Base-by-base conservation (phyloP, 2,113 vertebrate species). In the Colistium nudipinnis region DNA sequence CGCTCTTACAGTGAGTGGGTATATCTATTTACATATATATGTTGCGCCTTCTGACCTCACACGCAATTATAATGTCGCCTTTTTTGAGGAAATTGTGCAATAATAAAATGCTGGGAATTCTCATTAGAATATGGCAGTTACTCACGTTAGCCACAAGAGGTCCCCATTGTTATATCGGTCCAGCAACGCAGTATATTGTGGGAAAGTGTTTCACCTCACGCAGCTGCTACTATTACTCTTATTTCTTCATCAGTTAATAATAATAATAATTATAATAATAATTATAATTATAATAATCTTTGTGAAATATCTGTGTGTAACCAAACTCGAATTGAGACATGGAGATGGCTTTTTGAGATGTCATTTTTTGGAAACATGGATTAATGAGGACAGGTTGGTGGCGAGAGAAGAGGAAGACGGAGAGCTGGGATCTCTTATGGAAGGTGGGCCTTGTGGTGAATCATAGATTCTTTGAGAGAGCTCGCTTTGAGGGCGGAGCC, bases 141-240 rank as follows among this genome's bases (percentile, higher is more conserved):
- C 0, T 27, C 12, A 44, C 19, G 7, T 35, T 39, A 13, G 16
- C 82, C 86, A 79, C 43, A 48, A 84, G 88, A 64, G 74, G 88
- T 77, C 83, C 7, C 24, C 19, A 24, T 70, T 76, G 74, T 22
- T 36, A 3, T 9, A 72, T 44, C 24, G 19, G 67, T 62, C 5
- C 0, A 17, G 30, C n/a, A 4, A 1, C 2, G 9, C 4, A 5
- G 17, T 30, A 10, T 7, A 1, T 16, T 1, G 1, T 25, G 4
- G 43, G 1, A 3, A 25, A 51, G 55, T 20, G n/a, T 33, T 53
- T 30, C 35, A 49, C n/a, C 14, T 38, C 3, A 27, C 30, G 24
- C 11, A 4, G 4, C 51, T 17, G 36, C 49, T 22, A 9, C 11
- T 13, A 11, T 48, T 14, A 3, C 3, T 10, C 6, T 49, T 49